These are phyloP conservation scores for Himalopsyche japonica DNA, from an alignment of 2,888 invertebrate species.

Conservation along the genomic window DNA sequence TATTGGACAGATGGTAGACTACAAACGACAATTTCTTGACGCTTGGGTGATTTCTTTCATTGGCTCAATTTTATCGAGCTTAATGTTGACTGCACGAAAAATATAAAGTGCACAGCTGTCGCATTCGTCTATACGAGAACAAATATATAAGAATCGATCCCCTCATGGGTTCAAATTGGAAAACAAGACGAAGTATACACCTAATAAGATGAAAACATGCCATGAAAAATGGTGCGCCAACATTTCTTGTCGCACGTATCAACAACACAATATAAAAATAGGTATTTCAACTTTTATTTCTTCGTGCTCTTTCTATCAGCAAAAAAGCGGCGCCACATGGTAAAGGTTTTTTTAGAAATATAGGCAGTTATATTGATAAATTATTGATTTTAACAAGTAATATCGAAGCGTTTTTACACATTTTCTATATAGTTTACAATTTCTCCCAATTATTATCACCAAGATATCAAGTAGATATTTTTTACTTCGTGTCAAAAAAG, in stretches of 20 bases:
- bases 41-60: background rate
- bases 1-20: too few relatives aligned
- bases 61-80: background rate
- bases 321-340: background rate
- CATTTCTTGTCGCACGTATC: background rate
- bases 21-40: background rate
- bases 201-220: conserved; percentile 31
- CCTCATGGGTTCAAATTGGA: conserved; percentile 11
- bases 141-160: background rate
- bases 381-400: too few relatives aligned
- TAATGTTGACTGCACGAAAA: background rate
- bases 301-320: background rate
- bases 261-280: background rate
- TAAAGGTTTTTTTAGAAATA: background rate
- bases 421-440: too few relatives aligned
- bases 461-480: too few relatives aligned
- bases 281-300: background rate
- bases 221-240: conserved; percentile 21
- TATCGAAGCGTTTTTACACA: too few relatives aligned
- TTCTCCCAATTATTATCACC: too few relatives aligned
- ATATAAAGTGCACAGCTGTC: background rate
- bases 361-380: too few relatives aligned
- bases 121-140: background rate
- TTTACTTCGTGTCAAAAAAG: too few relatives aligned
- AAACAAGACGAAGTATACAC: conserved; percentile 25